Base-by-base conservation (phyloP, 2,113 vertebrate genomes). In the Penelope pileata region DNA sequence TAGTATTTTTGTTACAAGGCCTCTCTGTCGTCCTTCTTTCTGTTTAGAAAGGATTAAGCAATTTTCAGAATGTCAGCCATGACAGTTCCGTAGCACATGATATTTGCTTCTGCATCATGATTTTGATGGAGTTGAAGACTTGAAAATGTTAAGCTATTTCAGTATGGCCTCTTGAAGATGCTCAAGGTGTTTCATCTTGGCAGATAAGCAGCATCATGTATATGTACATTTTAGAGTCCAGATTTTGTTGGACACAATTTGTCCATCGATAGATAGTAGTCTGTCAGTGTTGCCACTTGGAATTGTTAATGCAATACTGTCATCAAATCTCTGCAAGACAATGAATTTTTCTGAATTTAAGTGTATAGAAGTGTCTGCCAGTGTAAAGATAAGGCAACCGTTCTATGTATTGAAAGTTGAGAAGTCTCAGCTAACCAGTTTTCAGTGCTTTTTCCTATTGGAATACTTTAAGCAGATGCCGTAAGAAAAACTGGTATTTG, bases 61-160 rank as follows among this genome's bases (percentile, higher is more conserved):
- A 8, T 15, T 42, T 22, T 36, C 9, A n/a, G 53, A n/a, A 5
- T 42, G 60, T 15, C 36, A 92, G 10, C 69, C 90, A 30, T 32
- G 17, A 5, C 16, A 42, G 38, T 45, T 93, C 6, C 2, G 0
- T 18, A 40, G 30, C 29, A 50, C 7, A 6, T 12, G 43, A 1
- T 76, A n/a, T 32, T 76, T 80, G 48, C 23, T 64, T 53, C 38
- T 66, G 23, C 1, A 0, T 45, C 0, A 0, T 64, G 40, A 51
- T 83, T 88, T 83, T 76, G 43, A 19, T 91, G 19, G 38, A 60
- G 30, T 15, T 17, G 53, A 59, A 5, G 48, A 29, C 12, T 59
- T 63, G 5, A 62, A 90, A 86, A 47, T 42, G 64, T 0, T 88
- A 23, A 83, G 42, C 29, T 56, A 12, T 51, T 7, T 16, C 26